These are phyloP conservation scores for Irena cyanogastra DNA, from an alignment of 2,113 vertebrate species.

Conservation along the genomic window DNA sequence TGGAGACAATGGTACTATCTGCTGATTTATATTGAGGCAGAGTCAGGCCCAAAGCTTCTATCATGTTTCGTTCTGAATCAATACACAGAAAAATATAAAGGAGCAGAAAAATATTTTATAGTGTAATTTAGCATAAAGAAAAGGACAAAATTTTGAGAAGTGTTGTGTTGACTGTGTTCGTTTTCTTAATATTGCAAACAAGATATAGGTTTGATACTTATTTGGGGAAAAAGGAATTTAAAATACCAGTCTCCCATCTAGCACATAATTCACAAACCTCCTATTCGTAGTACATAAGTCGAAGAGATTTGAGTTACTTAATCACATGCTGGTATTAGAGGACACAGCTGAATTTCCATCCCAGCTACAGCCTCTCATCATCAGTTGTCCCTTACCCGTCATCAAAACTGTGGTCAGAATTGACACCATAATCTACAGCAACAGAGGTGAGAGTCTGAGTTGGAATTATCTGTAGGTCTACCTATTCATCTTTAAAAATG, in stretches of 20 bases:
- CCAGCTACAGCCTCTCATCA: background rate
- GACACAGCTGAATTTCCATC: background rate
- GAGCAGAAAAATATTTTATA: background rate
- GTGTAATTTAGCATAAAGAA: background rate
- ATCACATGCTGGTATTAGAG: background rate
- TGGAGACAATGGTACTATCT: background rate
- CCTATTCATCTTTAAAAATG: slow-evolving; percentile 3
- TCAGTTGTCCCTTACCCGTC: background rate
- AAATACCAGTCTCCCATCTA: background rate
- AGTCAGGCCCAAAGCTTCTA: background rate
- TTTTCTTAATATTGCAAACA: background rate
- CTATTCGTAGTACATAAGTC: background rate
- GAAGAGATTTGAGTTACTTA: background rate
- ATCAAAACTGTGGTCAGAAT: background rate
- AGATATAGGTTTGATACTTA: background rate
- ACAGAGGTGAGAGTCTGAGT: background rate
- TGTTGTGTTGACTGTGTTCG: background rate
- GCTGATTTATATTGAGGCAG: background rate
- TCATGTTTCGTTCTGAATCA: background rate
- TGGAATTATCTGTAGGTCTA: background rate
- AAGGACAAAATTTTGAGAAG: background rate
- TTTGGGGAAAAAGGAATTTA: background rate
- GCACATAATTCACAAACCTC: background rate
- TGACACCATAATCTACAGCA: background rate
- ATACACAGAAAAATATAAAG: background rate